phyloP scores from a whole-genome alignment of 2,797 vertebrate genomes.

The Schizopygopsis pylzovi region DNA sequence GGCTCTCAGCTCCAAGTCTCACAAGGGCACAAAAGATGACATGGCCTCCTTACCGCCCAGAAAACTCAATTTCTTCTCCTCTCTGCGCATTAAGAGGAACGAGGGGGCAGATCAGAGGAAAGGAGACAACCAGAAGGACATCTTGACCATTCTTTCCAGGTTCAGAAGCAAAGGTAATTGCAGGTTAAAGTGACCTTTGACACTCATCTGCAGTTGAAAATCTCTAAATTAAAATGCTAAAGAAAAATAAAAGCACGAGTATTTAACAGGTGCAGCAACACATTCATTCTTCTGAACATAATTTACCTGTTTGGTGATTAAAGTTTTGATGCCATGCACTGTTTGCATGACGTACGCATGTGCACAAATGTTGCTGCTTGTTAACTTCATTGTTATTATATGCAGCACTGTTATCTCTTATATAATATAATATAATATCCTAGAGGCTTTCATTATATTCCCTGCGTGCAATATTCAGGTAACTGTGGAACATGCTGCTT shows the following conservation, averaged over 20 bases:
- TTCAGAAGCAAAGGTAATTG: constrained; percentile 73
- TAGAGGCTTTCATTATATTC: constrained; percentile 25
- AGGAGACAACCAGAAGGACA: constrained; percentile 65
- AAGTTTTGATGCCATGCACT: neutral
- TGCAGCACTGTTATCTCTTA: constrained; percentile 9
- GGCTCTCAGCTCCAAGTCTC: constrained; percentile 63
- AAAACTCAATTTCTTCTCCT: constrained; percentile 78
- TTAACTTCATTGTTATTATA: constrained; percentile 20
- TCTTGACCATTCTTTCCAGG: constrained; percentile 76
- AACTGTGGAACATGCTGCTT: neutral
- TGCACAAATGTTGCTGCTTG: neutral
- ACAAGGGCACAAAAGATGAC: constrained; percentile 65
- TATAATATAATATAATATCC: neutral
- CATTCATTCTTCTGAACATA: neutral
- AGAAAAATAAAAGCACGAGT: neutral
- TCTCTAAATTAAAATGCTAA: neutral
- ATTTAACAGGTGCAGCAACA: neutral
- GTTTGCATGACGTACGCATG: neutral
- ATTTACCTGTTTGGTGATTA: neutral
- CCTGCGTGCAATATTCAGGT: constrained; percentile 11
- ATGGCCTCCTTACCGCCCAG: constrained; percentile 61
- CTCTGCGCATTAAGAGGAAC: constrained; percentile 73
- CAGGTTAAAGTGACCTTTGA: neutral
- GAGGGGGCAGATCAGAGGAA: constrained; percentile 52
- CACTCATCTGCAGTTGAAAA: neutral